Evolutionary conservation across 2,888 invertebrate genomes (phyloP), one percentile per base, ranked within the genome.

Genomic region (Spilosoma lubricipeda): DNA sequence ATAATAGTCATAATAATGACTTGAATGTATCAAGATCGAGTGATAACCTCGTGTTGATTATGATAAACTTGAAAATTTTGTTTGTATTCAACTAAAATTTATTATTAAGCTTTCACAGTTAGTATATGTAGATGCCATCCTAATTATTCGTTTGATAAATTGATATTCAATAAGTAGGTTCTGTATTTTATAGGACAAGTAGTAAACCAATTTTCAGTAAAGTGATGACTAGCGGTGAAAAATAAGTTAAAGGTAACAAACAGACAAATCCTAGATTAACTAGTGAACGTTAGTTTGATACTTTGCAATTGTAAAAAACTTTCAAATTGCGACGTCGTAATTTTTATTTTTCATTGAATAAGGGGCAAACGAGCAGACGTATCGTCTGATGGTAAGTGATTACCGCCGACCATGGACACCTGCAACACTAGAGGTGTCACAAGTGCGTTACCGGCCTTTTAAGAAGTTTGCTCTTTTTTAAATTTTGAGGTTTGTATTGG

Each of bases 51-150:
- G 77, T 79, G 82, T 87, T 89, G 89, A 90, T 90, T 90, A 90
- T 86, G 89, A 88, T 87, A 90, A 93, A 90, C 90, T 91, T 91
- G 90, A 91, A 91, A 90, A 90, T 90, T 88, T 89, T 88, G 87
- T 90, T 90, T 87, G 82, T 84, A 85, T 84, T 88, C 86, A 87
- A 90, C 87, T 79, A 87, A 90, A 87, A 91, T 90, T 90, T 91
- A 91, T 90, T 88, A 87, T 89, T 78, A 67, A 79, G 80, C 82
- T 84, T 80, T 71, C 73, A 64, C 74, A 68, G 77, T 77, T 79
- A 72, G 71, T 71, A 71, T 71, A 71, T 65, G 18, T 48, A 48
- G 48, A 73, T 66, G 33, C 56, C 63, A 72, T 82, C 72, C 73
- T 82, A 77, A 77, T 77, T 82, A 84, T 80, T 74, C 76, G 76